Base-by-base conservation (phyloP, 2,888 invertebrate genomes). In the Gisinianus flammeolus region DNA sequence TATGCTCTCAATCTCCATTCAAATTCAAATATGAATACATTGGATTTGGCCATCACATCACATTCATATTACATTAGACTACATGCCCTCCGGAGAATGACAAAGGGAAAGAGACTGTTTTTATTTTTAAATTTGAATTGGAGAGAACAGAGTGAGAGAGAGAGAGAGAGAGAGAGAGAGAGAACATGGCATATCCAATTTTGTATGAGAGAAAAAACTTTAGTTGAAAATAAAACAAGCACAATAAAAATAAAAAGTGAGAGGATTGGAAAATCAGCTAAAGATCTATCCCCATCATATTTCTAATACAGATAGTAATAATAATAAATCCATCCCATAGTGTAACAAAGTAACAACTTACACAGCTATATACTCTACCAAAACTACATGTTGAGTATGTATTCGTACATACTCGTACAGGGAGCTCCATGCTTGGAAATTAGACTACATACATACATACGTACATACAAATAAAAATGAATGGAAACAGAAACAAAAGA, bases 61-160 rank as follows among this genome's bases (percentile, higher is more conserved):
- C n/a, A n/a, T n/a, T 8, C 58, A 58, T 58, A 58, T 58, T 24
- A 8, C 10, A 3, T 6, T 24, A 12, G 62, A 24, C 19, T 5
- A 6, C 62, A 62, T 62, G 62, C 62, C 62, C 62, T 62, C 26
- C 62, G 62, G 62, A 62, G 62, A 12, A 62, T 28, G 62, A 62
- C 62, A 62, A 62, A 62, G 24, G 56, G 8, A n/a, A 8, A 8
- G 24, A 58, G 26, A 26, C 10, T 54, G 5, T 54, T 5, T 54
- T 5, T 54, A 16, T 44, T 6, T 44, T 6, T 44, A 44, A 44
- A 44, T n/a, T n/a, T n/a, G n/a, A n/a, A n/a, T n/a, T n/a, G 16
- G 54, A n/a, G 6, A 54, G 26, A 26, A 30, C 28, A 58, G 24
- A 22, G 58, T 12, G 58, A 58, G 58, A 58, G 58, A 58, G 58